phyloP scores from a whole-genome alignment of 1,140 invertebrate species.

The Zaprionus tsacasi region DNA sequence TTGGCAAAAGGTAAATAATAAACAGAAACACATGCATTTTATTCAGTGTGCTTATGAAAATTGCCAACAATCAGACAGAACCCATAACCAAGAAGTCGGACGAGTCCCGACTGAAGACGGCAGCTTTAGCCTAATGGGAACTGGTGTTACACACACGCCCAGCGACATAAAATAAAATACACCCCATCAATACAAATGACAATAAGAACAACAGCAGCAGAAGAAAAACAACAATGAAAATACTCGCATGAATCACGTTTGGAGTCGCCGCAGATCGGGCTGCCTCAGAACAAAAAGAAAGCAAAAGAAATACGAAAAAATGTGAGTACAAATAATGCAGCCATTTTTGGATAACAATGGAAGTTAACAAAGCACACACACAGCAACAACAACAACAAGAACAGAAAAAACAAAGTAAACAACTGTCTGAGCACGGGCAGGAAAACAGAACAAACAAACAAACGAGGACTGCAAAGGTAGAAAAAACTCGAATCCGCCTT shows the following conservation, averaged over 20 bases:
- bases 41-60: conserved; percentile 76
- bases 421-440: not conserved
- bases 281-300: conserved; percentile 18
- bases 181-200: conserved; percentile 79
- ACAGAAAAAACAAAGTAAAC: conserved; percentile 24
- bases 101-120: conserved; percentile 35
- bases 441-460: conserved; percentile 47
- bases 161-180: conserved; percentile 75
- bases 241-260: conserved; percentile 73
- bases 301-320: conserved; percentile 40
- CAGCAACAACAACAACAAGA: conserved; percentile 28
- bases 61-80: conserved; percentile 79
- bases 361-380: conserved; percentile 69
- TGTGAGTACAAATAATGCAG: conserved; percentile 79
- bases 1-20: conserved; percentile 61
- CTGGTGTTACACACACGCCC: conserved; percentile 26
- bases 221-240: conserved; percentile 33
- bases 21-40: conserved; percentile 57
- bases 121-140: conserved; percentile 51
- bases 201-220: conserved; percentile 40
- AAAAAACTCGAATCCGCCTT: conserved; percentile 54
- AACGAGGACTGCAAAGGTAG: conserved; percentile 58
- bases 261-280: conserved; percentile 20
- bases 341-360: conserved; percentile 80
- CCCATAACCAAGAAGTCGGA: conserved; percentile 49